phyloP scores from a whole-genome alignment of 2,888 invertebrate genomes.

The Clivina fossor region DNA sequence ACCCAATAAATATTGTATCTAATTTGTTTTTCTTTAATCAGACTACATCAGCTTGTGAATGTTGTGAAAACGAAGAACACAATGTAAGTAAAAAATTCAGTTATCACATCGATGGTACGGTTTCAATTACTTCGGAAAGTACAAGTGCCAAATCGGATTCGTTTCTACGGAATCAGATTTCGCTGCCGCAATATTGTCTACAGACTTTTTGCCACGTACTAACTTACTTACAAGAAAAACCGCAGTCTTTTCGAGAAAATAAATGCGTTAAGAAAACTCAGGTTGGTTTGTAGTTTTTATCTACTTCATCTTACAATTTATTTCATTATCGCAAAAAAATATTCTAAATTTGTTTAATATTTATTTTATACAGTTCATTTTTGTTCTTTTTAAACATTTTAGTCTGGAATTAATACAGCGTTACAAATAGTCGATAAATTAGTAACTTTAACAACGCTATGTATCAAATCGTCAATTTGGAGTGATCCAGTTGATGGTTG shows the following conservation, averaged over 20 bases:
- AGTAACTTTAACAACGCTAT: constrained; percentile 57
- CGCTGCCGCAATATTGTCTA: constrained; percentile 54
- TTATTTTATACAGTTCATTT: constrained; percentile 14
- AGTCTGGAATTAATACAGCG: constrained; percentile 58
- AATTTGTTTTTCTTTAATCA: too few species aligned
- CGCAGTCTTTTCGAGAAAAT: constrained; percentile 41
- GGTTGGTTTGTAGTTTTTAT: constrained; percentile 33
- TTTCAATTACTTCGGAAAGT: too few species aligned
- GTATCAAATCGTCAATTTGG: constrained; percentile 62
- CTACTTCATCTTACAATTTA: constrained; percentile 12
- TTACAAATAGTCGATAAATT: constrained; percentile 56
- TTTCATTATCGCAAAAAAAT: not conserved
- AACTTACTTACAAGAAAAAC: constrained; percentile 46
- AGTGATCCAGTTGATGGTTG: constrained; percentile 54
- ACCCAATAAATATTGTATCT: too few species aligned
- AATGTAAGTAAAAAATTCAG: not conserved
- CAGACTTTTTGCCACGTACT: constrained; percentile 50
- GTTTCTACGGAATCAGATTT: constrained; percentile 53
- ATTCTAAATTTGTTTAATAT: constrained; percentile 24
- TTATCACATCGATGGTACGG: constrained; percentile 38
- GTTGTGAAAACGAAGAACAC: too few species aligned
- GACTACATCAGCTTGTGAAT: too few species aligned
- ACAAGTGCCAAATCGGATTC: too few species aligned
- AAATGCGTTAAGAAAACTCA: constrained; percentile 41
- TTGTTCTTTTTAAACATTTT: constrained; percentile 43